Percentiles rank a stretch among this genome's conserved stretches.
Evolutionary conservation across 1,140 invertebrate genomes (phyloP).

Genomic region (Vanessa tameamea): DNA sequence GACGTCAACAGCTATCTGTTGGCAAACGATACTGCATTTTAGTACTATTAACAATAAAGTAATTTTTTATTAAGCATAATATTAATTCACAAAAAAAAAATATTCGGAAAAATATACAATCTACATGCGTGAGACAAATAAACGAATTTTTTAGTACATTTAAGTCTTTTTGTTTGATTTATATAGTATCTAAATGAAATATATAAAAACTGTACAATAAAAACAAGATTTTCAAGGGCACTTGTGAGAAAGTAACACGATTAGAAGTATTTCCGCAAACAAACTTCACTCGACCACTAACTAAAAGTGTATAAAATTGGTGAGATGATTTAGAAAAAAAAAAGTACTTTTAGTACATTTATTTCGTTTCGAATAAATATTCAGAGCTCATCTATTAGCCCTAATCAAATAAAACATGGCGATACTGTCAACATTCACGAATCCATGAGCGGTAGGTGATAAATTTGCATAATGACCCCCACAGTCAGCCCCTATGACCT

Average conservation of each 20-base stretch:
- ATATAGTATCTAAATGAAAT: not conserved
- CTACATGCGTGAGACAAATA: too few species aligned
- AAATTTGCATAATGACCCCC: constrained; percentile 46
- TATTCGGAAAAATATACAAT: not conserved
- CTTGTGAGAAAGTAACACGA: not conserved
- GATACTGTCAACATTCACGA: constrained; percentile 2
- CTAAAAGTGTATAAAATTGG: too few species aligned
- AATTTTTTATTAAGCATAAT: not conserved
- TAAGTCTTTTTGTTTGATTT: not conserved
- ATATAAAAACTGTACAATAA: too few species aligned
- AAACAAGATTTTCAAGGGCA: too few species aligned
- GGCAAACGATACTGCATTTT: constrained; percentile 40
- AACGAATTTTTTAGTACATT: too few species aligned
- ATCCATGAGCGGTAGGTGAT: constrained; percentile 33
- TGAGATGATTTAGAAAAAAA: too few species aligned
- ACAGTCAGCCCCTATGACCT: constrained; percentile 42
- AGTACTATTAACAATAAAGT: constrained; percentile 1
- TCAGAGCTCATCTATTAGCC: too few species aligned
- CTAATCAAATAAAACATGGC: too few species aligned
- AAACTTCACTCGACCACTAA: not conserved
- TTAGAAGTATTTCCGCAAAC: not conserved
- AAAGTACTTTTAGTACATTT: too few species aligned
- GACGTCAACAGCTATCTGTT: constrained; percentile 76
- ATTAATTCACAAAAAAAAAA: not conserved
- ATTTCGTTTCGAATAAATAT: too few species aligned